phyloP scores from a whole-genome alignment of 35 echinoderm and acorn worm genomes.

The Ptychodera flava region DNA sequence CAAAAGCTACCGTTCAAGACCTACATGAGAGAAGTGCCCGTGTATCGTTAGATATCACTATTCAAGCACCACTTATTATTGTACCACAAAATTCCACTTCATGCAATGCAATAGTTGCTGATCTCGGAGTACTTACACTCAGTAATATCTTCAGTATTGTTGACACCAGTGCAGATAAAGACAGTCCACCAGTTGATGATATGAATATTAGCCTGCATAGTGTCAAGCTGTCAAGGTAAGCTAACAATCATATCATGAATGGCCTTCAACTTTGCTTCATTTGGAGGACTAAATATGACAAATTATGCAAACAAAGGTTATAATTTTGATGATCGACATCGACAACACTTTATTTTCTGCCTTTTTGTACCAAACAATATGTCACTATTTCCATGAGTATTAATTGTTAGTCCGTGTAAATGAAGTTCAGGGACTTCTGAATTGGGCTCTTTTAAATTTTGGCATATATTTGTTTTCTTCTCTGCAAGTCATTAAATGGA shows the following conservation, averaged over 20 bases:
- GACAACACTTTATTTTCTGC: too few relatives aligned
- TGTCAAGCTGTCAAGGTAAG: conserved; percentile 82
- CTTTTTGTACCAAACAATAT: too few relatives aligned
- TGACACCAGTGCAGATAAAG: conserved; percentile 32
- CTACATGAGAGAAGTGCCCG: conserved; percentile 50
- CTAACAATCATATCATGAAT: not conserved
- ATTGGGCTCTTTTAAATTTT: too few relatives aligned
- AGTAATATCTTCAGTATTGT: conserved; percentile 89
- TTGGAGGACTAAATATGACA: too few relatives aligned
- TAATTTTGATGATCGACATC: too few relatives aligned
- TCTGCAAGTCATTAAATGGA: too few relatives aligned
- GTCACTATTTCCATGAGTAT: too few relatives aligned
- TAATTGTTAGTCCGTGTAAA: too few relatives aligned
- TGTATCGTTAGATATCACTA: conserved; percentile 69
- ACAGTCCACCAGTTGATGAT: conserved; percentile 64
- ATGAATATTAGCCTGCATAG: conserved; percentile 63
- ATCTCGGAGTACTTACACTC: conserved; percentile 72
- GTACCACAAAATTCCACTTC: conserved; percentile 67
- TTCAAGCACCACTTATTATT: conserved; percentile 90
- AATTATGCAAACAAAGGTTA: too few relatives aligned
- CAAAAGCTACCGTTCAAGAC: conserved; percentile 55
- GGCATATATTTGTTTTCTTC: too few relatives aligned
- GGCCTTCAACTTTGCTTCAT: too few relatives aligned
- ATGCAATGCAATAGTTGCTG: conserved; percentile 68
- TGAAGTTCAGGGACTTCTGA: too few relatives aligned